These are phyloP conservation scores for Carduelis carduelis DNA, from an alignment of 2,797 vertebrate genomes.

Conservation along the genomic window DNA sequence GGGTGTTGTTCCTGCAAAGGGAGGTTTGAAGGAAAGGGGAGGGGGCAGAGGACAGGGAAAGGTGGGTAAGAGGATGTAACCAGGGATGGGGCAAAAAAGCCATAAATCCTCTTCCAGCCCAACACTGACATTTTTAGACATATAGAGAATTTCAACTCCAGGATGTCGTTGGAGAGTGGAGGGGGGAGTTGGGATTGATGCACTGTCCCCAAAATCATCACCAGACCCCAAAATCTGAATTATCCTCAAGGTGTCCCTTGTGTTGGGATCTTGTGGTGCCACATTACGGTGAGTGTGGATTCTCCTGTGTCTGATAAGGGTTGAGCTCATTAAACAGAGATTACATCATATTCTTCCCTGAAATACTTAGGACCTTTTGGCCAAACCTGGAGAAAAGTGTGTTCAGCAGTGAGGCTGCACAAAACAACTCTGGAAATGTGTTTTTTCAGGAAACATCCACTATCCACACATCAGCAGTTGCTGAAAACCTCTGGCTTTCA, in stretches of 20 bases:
- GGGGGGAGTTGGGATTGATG: neutral
- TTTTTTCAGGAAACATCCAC: neutral
- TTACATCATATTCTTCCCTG: neutral
- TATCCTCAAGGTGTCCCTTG: neutral
- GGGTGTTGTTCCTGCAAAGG: neutral
- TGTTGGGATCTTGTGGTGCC: neutral
- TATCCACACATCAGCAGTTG: neutral
- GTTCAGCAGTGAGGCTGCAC: neutral
- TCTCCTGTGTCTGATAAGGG: neutral
- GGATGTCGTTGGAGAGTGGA: fast-evolving
- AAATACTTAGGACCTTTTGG: neutral
- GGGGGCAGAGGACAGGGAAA: neutral
- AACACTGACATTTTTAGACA: neutral
- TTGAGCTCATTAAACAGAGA: neutral
- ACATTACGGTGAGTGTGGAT: neutral
- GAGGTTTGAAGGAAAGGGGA: neutral
- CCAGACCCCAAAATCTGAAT: neutral
- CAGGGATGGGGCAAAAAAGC: fast-evolving
- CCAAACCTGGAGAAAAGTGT: neutral
- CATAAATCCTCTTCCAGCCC: neutral
- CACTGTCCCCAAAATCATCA: neutral
- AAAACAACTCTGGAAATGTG: neutral
- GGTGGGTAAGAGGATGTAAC: neutral
- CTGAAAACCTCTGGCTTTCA: neutral
- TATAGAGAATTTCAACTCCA: fast-evolving